Evolutionary conservation across 2,113 vertebrate genomes (phyloP), one percentile per base, ranked within the genome.

Genomic region (Eolophus roseicapilla): DNA sequence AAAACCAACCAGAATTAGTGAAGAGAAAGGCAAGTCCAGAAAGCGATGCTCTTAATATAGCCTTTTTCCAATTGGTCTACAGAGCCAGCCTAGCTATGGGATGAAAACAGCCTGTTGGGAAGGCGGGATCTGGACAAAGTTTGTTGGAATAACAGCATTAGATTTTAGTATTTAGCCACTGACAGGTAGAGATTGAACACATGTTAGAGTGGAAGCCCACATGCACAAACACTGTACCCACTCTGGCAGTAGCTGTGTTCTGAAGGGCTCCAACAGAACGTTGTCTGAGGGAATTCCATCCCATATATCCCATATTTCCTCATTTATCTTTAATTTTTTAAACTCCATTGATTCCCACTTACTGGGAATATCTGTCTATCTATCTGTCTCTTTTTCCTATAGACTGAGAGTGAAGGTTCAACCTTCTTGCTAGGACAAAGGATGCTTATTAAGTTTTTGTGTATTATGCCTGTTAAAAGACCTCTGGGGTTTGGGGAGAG

Each of bases 251-350:
- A 71, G 76, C n/a, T 78, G n/a, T 37, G 12, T 75, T 83, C 80
- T 62, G 57, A 78, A 68, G 39, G 50, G 20, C 59, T 92, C 76
- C 62, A 52, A 20, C 31, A 79, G 70, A 17, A 44, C 52, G 5
- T 17, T 57, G 49, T 65, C 80, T 31, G 5, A 60, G 69, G 62
- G 57, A 73, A 74, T 75, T 89, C 52, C 62, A 86, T 86, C 35
- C 57, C 37, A 2, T 73, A 62, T 81, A 86, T 84, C 44, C 57
- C 37, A 1, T 73, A 64, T 84, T 88, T 88, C 77, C 44, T 95
- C 52, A 60, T 92, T 92, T 73, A 50, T 73, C 74, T 79, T 91
- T 75, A 86, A 94, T 41, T 82, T 93, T 92, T 71, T 65, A 87
- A 95, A 35, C 41, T 63, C 79, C 73, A 76, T 84, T 89, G 82